phyloP scores from a whole-genome alignment of 2,888 invertebrate species.

The Drosophila yooni region DNA sequence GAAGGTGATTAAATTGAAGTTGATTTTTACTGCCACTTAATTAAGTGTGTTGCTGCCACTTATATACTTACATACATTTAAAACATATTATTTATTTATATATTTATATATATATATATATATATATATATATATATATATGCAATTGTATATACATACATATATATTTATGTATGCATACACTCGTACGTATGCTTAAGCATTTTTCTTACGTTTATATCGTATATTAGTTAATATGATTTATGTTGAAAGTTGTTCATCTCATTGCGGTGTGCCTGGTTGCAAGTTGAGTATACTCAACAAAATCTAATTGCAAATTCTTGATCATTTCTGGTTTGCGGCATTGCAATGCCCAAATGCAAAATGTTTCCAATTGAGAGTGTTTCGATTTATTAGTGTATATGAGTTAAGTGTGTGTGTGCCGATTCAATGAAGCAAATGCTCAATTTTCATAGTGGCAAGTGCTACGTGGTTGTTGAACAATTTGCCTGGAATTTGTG shows the following conservation, averaged over 20 bases:
- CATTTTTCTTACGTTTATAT: conserved; percentile 58
- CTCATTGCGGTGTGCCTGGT: conserved; percentile 64
- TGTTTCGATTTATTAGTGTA: conserved; percentile 6
- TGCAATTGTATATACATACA: not conserved
- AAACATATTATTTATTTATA: conserved; percentile 65
- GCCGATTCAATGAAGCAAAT: conserved; percentile 39
- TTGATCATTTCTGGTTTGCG: conserved; percentile 39
- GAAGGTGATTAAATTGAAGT: conserved; percentile 39
- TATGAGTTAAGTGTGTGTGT: conserved; percentile 1
- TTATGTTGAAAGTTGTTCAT: conserved; percentile 64
- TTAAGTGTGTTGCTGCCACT: conserved; percentile 65
- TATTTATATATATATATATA: conserved; percentile 32
- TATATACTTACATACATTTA: conserved; percentile 79
- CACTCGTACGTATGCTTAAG: conserved; percentile 44
- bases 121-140: conserved; percentile 31
- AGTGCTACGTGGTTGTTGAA: conserved; percentile 48
- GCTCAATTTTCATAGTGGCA: conserved; percentile 37
- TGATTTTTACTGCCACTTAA: conserved; percentile 62
- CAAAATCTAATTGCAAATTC: conserved; percentile 51
- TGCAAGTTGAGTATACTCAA: conserved; percentile 52
- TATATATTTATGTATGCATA: conserved; percentile 18
- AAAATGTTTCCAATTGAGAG: conserved; percentile 31
- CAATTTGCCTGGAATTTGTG: conserved; percentile 5
- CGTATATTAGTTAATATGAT: conserved; percentile 53
- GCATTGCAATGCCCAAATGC: conserved; percentile 47